Evolutionary conservation across 2,888 invertebrate species (phyloP).

Genomic region (Pollenia labialis): DNA sequence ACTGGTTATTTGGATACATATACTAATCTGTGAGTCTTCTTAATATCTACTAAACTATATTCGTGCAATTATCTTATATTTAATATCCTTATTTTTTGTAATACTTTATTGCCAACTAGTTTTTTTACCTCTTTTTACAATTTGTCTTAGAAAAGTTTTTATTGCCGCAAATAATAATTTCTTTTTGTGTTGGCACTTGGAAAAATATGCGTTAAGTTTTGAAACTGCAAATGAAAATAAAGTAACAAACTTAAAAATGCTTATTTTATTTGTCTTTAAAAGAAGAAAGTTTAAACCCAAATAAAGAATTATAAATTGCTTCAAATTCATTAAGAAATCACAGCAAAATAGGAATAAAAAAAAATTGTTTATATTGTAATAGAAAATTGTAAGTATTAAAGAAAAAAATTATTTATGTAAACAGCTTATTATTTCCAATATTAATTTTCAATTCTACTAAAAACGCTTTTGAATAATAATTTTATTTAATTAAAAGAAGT

Average conservation of each 20-base stretch:
- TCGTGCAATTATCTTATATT: constrained; percentile 75
- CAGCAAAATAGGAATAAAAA: not conserved
- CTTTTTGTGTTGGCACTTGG: constrained; percentile 68
- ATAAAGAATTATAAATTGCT: not conserved
- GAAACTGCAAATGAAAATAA: constrained; percentile 34
- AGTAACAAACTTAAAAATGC: constrained; percentile 37
- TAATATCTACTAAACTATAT: no score
- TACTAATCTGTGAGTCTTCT: no score
- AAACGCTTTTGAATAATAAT: no score
- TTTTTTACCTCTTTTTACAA: constrained; percentile 21
- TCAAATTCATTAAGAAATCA: not conserved
- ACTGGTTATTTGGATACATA: no score
- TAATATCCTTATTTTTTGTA: constrained; percentile 72
- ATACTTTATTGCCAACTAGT: constrained; percentile 34
- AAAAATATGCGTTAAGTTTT: constrained; percentile 71
- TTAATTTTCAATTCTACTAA: no score
- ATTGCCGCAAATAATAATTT: constrained; percentile 68
- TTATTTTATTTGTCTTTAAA: constrained; percentile 40
- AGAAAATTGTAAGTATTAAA: no score
- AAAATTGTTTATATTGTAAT: not conserved
- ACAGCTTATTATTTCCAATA: no score
- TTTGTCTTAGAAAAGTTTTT: constrained; percentile 59
- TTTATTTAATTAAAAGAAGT: no score
- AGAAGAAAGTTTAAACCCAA: constrained; percentile 1
- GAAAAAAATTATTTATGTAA: no score